Conservation (phyloP, 1,140 invertebrate genomes). For the Antheraea mylitta region DNA sequence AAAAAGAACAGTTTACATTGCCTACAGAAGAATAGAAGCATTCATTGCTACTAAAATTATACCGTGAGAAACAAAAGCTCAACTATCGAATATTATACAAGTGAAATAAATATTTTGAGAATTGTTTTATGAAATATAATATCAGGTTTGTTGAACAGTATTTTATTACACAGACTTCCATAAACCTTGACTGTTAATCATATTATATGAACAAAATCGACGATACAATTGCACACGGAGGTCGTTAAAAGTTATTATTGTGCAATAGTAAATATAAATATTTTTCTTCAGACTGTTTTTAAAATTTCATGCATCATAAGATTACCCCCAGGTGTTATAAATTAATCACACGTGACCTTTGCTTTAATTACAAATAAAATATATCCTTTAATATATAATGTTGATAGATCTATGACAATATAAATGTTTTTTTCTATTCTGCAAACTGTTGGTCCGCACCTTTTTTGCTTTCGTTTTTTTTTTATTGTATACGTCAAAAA, state of each 20-base stretch:
- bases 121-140: neutral
- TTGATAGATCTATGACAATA: no score
- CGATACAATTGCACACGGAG: neutral
- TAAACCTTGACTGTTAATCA: neutral
- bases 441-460: no score
- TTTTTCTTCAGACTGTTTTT: neutral
- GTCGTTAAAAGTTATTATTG: neutral
- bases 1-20: neutral
- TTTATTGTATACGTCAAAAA: no score
- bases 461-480: no score
- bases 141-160: neutral
- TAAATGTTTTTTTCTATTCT: no score
- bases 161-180: neutral
- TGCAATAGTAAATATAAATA: neutral
- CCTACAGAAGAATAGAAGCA: neutral
- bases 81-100: neutral
- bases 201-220: neutral
- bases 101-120: neutral
- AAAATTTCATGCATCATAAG: neutral
- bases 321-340: neutral
- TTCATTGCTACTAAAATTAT: neutral
- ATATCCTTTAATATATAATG: no score
- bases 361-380: neutral
- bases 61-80: constrained; percentile 1
- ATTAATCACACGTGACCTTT: neutral